A percentile compares a stretch with the other conserved stretches of the same genome.
Conservation (phyloP, 1,140 invertebrate genomes). For the Arctopsyche grandis region DNA sequence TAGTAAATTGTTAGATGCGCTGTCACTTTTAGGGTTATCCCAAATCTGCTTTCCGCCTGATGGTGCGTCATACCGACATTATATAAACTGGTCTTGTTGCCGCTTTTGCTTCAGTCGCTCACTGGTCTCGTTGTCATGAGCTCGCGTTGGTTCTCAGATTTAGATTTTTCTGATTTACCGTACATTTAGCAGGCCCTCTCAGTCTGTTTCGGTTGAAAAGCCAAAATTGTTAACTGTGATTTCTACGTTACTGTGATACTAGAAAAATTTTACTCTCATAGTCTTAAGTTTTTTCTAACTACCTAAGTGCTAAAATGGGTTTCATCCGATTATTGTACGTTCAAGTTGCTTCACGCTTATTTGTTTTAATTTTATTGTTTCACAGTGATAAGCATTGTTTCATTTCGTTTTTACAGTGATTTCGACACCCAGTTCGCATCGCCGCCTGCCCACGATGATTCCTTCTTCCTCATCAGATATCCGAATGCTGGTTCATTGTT, state of each 20-base stretch:
- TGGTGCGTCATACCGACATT: conserved; percentile 11
- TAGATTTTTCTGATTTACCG: conserved; percentile 38
- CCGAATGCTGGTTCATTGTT: conserved; percentile 62
- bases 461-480: conserved; percentile 75
- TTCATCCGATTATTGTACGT: conserved; percentile 22
- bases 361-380: neutral
- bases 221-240: neutral
- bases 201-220: neutral
- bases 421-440: conserved; percentile 75
- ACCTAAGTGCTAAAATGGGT: conserved; percentile 33
- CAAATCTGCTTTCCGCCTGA: neutral
- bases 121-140: neutral
- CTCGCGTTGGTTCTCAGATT: conserved; percentile 26
- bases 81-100: conserved; percentile 14
- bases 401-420: conserved; percentile 65
- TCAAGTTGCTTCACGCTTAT: neutral
- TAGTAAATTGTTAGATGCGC: neutral
- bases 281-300: too few species aligned
- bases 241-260: conserved; percentile 25
- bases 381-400: neutral
- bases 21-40: conserved; percentile 5
- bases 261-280: neutral
- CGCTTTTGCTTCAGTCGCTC: conserved; percentile 11
- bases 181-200: conserved; percentile 20
- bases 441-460: conserved; percentile 76